Evolutionary conservation across 1,140 invertebrate species (phyloP).

Genomic region (Anastrepha ludens): DNA sequence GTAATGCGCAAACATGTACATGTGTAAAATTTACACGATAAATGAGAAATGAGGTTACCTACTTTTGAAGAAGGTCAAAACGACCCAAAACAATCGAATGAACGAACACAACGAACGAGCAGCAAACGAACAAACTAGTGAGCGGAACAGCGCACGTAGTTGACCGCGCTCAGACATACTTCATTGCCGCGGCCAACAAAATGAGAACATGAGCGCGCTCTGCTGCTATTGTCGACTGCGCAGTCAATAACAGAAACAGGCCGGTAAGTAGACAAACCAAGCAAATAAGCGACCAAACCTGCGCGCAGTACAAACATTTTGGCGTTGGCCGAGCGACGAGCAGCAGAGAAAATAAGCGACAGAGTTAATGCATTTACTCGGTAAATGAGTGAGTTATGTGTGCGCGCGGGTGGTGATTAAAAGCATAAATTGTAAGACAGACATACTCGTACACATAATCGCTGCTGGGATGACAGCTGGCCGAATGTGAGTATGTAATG

Average conservation of each 20-base stretch:
- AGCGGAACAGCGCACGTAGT: background rate
- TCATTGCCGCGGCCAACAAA: background rate
- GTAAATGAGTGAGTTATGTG: background rate
- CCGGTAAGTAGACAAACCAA: background rate
- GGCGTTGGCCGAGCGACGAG: background rate
- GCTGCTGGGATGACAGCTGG: slow-evolving; percentile 6
- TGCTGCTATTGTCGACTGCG: background rate
- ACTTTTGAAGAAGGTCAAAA: slow-evolving; percentile 72
- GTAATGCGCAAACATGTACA: slow-evolving; percentile 21
- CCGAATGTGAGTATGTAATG: background rate
- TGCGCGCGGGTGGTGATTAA: slow-evolving; percentile 56
- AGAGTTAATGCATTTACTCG: no score
- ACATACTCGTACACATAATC: slow-evolving; percentile 40
- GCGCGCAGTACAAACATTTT: background rate
- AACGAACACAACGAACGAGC: slow-evolving; percentile 4
- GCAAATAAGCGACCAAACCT: background rate
- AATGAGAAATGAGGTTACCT: slow-evolving; percentile 73
- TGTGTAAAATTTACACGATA: slow-evolving; percentile 73
- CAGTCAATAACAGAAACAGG: background rate
- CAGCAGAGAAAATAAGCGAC: no score
- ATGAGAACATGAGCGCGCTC: background rate
- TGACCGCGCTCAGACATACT: background rate
- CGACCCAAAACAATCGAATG: slow-evolving; percentile 51
- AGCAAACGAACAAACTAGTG: slow-evolving; percentile 29
- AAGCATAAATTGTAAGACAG: slow-evolving; percentile 49